phyloP scores from a whole-genome alignment of 2,888 invertebrate species.

The Aricia artaxerxes region DNA sequence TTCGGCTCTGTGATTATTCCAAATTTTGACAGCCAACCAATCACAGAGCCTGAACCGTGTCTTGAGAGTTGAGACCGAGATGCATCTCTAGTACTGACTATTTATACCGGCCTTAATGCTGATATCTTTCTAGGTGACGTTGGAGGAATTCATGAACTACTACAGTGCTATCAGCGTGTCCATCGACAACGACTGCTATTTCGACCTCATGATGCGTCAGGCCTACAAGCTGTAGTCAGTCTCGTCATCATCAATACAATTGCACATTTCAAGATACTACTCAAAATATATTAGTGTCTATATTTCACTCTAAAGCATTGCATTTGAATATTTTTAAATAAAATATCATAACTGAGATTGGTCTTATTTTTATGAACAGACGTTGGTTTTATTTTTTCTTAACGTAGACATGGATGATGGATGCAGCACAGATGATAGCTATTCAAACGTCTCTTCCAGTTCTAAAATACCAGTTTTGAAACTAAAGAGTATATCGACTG shows the following conservation, averaged over 20 bases:
- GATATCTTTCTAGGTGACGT: conserved; percentile 86
- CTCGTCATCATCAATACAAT: background rate
- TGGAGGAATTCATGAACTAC: conserved; percentile 96
- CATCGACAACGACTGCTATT: conserved; percentile 96
- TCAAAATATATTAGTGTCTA: conserved; percentile 7
- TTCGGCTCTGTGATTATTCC: too few relatives aligned
- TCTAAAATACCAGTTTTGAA: too few relatives aligned
- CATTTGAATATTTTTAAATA: conserved; percentile 2
- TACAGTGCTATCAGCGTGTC: conserved; percentile 96
- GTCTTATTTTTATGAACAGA: background rate
- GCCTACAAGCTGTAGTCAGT: conserved; percentile 89
- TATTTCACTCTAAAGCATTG: background rate
- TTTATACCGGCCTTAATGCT: too few relatives aligned
- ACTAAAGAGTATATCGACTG: too few relatives aligned
- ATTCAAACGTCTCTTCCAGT: too few relatives aligned
- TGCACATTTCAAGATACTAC: background rate
- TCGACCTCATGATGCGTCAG: conserved; percentile 96
- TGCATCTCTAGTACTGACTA: too few relatives aligned
- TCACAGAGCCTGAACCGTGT: too few relatives aligned
- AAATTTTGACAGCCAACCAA: too few relatives aligned
- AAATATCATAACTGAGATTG: background rate
- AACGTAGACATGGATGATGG: too few relatives aligned
- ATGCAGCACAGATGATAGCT: too few relatives aligned
- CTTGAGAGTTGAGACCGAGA: too few relatives aligned
- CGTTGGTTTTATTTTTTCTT: too few relatives aligned